Conservation (phyloP, 2,797 vertebrate species). For the Sparus aurata region DNA sequence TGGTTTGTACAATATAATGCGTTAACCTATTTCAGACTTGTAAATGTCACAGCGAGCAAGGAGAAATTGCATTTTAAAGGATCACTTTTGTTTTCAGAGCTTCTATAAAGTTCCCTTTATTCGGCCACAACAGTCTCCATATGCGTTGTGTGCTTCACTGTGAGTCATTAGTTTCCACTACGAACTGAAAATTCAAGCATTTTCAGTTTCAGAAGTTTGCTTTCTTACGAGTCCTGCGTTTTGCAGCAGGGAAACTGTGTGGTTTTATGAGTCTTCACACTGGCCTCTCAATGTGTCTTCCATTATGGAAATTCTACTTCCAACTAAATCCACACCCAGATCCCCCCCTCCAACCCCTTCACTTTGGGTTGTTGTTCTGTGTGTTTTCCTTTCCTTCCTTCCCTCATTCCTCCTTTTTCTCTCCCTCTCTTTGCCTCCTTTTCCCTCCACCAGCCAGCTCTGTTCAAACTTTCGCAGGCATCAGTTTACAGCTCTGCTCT, state of each 20-base stretch:
- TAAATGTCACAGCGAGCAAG: neutral
- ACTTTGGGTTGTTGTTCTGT: no score
- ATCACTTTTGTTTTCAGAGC: neutral
- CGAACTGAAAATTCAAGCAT: neutral
- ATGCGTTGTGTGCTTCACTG: neutral
- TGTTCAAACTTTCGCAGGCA: neutral
- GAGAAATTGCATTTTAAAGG: neutral
- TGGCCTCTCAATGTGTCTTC: constrained; percentile 32
- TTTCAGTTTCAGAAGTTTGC: neutral
- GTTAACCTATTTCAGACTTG: neutral
- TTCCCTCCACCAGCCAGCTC: neutral
- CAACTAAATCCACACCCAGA: constrained; percentile 11
- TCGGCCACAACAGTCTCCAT: neutral
- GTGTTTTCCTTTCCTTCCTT: no score
- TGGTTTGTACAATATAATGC: neutral
- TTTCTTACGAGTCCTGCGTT: neutral
- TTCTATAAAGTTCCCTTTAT: neutral
- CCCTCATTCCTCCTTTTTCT: no score
- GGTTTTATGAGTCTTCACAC: neutral
- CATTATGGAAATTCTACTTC: constrained; percentile 14
- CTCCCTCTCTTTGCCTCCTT: neutral
- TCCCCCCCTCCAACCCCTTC: neutral
- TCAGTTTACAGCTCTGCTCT: neutral
- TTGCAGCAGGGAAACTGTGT: neutral
- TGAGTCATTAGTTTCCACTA: neutral